phyloP scores from a whole-genome alignment of 2,113 vertebrate genomes.

The Semicossyphus pulcher region DNA sequence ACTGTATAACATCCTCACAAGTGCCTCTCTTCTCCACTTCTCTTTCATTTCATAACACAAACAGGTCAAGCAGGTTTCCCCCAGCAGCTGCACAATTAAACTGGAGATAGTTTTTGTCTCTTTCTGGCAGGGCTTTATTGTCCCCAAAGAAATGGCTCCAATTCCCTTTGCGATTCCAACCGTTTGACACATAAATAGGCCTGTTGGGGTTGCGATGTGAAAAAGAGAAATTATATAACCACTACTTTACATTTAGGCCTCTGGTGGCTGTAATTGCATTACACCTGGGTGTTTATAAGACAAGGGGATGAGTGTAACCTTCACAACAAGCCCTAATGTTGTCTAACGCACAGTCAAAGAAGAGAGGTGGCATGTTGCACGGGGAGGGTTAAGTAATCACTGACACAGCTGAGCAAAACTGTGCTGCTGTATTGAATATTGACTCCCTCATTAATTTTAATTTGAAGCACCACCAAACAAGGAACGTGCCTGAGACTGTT shows the following conservation, averaged over 20 bases:
- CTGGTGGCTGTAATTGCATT: slow-evolving; percentile 26
- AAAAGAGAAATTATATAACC: slow-evolving; percentile 23
- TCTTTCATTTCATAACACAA: slow-evolving; percentile 46
- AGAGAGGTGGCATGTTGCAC: slow-evolving; percentile 15
- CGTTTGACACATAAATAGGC: slow-evolving; percentile 37
- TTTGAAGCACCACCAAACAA: slow-evolving; percentile 64
- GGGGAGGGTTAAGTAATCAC: slow-evolving; percentile 60
- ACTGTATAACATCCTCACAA: slow-evolving; percentile 39
- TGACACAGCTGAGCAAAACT: slow-evolving; percentile 49
- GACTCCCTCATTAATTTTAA: slow-evolving; percentile 66
- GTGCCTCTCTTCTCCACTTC: slow-evolving; percentile 15
- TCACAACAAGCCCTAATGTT: slow-evolving; percentile 52
- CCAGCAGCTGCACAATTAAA: slow-evolving; percentile 32
- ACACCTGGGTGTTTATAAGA: slow-evolving; percentile 49
- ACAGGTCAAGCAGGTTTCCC: slow-evolving; percentile 37
- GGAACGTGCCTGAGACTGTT: slow-evolving; percentile 16
- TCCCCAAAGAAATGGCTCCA: slow-evolving; percentile 33
- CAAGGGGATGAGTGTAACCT: slow-evolving; percentile 42
- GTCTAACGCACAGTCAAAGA: slow-evolving; percentile 40
- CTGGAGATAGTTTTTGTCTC: slow-evolving; percentile 20
- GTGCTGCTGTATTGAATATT: slow-evolving; percentile 48
- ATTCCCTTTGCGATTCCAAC: slow-evolving; percentile 8
- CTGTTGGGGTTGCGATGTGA: neutral
- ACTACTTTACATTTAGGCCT: slow-evolving; percentile 35
- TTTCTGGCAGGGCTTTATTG: slow-evolving; percentile 20